Percentiles rank a stretch among this genome's conserved stretches.
These are phyloP conservation scores for Tiliqua scincoides DNA, from an alignment of 2,113 vertebrate species.

Conservation along the genomic window DNA sequence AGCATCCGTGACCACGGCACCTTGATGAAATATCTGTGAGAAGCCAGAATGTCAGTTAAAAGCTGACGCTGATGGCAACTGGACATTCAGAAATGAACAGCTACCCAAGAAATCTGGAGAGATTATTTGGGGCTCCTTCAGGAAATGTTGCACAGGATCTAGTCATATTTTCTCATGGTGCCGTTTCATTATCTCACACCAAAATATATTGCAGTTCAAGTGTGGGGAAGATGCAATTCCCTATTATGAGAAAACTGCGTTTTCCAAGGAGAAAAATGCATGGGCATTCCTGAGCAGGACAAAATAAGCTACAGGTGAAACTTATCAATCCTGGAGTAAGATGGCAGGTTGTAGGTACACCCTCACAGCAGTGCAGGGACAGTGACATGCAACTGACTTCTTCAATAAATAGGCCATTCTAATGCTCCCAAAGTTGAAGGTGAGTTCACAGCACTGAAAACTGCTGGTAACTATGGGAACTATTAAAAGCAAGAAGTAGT, in stretches of 20 bases:
- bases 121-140: not conserved
- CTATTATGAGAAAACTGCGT: no score
- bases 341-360: not conserved
- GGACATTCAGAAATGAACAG: not conserved
- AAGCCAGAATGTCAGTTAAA: not conserved
- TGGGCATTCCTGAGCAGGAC: not conserved
- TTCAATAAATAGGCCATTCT: not conserved
- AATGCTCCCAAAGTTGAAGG: not conserved
- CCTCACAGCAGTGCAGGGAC: not conserved
- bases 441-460: not conserved
- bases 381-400: not conserved
- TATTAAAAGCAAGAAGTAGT: not conserved
- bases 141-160: not conserved
- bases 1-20: constrained; percentile 91
- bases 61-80: not conserved
- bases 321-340: not conserved
- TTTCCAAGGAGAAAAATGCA: no score
- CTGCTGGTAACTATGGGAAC: not conserved
- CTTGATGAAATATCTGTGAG: constrained; percentile 88
- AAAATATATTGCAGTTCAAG: not conserved
- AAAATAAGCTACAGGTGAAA: not conserved
- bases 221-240: no score
- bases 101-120: not conserved
- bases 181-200: not conserved
- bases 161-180: not conserved